These are phyloP conservation scores for Pseudopodoces humilis DNA, from an alignment of 2,113 vertebrate genomes.

Conservation along the genomic window DNA sequence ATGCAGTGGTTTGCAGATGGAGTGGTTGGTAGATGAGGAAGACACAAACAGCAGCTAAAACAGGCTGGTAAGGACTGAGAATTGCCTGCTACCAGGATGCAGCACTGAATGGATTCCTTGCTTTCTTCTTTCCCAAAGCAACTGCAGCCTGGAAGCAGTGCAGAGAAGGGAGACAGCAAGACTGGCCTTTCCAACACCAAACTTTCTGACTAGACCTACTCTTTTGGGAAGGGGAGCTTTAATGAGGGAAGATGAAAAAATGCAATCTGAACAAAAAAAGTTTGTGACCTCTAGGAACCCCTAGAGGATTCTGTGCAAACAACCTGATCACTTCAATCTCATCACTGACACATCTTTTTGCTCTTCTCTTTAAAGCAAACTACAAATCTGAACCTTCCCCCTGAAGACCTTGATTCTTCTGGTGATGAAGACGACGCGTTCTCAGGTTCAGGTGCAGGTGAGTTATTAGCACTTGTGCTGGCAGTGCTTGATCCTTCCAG, in stretches of 20 bases:
- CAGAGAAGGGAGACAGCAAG: not conserved
- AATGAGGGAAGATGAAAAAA: not conserved
- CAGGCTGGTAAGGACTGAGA: not conserved
- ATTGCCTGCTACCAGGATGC: not conserved
- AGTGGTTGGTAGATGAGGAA: not conserved
- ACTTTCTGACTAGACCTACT: not conserved
- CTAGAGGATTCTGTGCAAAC: not conserved
- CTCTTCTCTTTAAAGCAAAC: constrained; percentile 63
- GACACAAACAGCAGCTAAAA: not conserved
- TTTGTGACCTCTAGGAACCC: not conserved
- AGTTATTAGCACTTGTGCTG: not conserved
- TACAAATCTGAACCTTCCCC: constrained; percentile 55
- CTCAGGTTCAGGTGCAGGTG: constrained; percentile 79
- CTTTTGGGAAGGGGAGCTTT: not conserved
- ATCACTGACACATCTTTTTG: not conserved
- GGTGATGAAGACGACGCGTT: constrained; percentile 70
- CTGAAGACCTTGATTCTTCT: constrained; percentile 81
- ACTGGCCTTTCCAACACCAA: not conserved
- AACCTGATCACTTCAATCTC: not conserved
- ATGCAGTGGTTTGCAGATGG: not conserved
- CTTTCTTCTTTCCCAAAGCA: not conserved
- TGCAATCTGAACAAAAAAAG: not conserved
- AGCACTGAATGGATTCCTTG: not conserved
- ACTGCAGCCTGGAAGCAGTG: not conserved
- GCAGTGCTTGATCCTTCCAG: not conserved